Conservation (phyloP, 2,113 vertebrate species). For the Bos taurus region ARS-UCD2.0 NC_037348.1:24197501-24198000, state of each 20-base stretch:
- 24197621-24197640: not conserved
- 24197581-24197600: not conserved
- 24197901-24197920: not conserved
- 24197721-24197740: not conserved
- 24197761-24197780: not conserved
- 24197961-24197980: fast-evolving
- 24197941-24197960: not conserved
- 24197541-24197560: not conserved
- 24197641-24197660: not conserved
- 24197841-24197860: not conserved
- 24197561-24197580: not conserved
- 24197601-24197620: not conserved
- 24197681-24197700: not conserved
- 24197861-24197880: not conserved
- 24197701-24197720: not conserved
- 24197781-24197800: too few species aligned
- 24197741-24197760: not conserved
- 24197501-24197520: not conserved
- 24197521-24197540: not conserved
- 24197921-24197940: not conserved
- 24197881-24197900: not conserved
- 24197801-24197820: not conserved
- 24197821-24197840: not conserved
- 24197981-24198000: not conserved
- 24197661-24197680: not conserved